Conservation (phyloP, 2,113 vertebrate genomes). For the Leiothrix lutea region DNA sequence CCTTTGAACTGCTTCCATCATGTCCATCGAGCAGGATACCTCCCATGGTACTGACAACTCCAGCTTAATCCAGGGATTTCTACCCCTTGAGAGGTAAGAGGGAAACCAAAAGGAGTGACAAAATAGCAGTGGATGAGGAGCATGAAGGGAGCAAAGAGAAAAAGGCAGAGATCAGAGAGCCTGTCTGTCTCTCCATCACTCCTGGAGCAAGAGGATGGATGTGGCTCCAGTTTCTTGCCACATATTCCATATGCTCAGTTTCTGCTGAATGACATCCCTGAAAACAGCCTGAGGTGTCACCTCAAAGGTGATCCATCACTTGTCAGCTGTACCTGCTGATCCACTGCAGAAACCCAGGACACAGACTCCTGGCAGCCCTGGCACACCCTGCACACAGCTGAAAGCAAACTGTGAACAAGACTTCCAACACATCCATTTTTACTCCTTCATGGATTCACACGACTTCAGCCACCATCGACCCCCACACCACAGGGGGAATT, state of each 20-base stretch:
- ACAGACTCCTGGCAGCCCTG: background rate
- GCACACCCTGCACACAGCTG: background rate
- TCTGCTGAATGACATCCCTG: background rate
- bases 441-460: background rate
- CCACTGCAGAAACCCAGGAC: background rate
- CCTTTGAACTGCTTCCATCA: background rate
- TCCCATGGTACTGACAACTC: background rate
- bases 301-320: background rate
- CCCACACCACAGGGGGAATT: background rate
- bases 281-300: background rate
- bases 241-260: background rate
- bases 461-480: background rate
- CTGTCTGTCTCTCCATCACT: background rate
- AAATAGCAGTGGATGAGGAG: background rate
- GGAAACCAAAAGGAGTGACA: background rate
- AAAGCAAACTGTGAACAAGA: background rate
- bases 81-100: background rate
- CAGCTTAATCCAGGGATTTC: background rate
- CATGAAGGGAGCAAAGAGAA: background rate
- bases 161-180: background rate
- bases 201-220: background rate
- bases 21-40: accelerated
- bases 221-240: background rate
- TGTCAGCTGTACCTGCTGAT: background rate
- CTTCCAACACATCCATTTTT: accelerated